Evolutionary conservation across 1,140 invertebrate genomes (phyloP), one percentile per base, ranked within the genome.

Genomic region (Ganaspis sp.): DNA sequence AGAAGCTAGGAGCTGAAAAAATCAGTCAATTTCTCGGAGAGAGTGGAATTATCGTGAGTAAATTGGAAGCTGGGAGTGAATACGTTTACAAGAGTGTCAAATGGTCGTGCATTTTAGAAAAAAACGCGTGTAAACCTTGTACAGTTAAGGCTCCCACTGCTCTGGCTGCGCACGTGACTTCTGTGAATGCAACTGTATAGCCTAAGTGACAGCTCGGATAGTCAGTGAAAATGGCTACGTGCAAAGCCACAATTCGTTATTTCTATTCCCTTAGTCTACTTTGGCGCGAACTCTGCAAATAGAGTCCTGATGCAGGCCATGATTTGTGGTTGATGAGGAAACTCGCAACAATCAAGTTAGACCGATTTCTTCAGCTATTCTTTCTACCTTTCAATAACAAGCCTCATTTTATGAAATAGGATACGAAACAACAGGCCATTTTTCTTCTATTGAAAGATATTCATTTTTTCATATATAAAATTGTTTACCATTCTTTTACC

Each of bases 331-430:
- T 29, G 23, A 64, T 64, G 23, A n/a, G 23, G 23, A 64, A 64
- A 64, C 58, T 64, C 23, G 12, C 12, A 34, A 64, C 58, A 64
- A 58, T 58, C 54, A 58, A 58, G 21, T 58, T 15, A 64, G 58
- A 64, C 26, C 4, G 19, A 70, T 19, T 40, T 70, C 69, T 70
- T 70, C 19, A 40, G 37, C 69, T 70, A 38, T 70, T 70, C 69
- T 70, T 40, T 38, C 15, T 9, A 40, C 6, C 17, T 70, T 70
- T 42, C n/a, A 42, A 40, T 70, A 70, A 70, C n/a, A 40, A 70
- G 34, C 38, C 17, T 42, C 8, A 19, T 70, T 38, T 70, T 15
- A 21, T 21, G n/a, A 38, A 70, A 70, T 40, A 38, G 37, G 34
- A 21, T 69, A 34, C 17, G 26, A 37, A 69, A 69, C 15, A 69